phyloP scores from a whole-genome alignment of 2,888 invertebrate genomes.

The Leucophenga montana region DNA sequence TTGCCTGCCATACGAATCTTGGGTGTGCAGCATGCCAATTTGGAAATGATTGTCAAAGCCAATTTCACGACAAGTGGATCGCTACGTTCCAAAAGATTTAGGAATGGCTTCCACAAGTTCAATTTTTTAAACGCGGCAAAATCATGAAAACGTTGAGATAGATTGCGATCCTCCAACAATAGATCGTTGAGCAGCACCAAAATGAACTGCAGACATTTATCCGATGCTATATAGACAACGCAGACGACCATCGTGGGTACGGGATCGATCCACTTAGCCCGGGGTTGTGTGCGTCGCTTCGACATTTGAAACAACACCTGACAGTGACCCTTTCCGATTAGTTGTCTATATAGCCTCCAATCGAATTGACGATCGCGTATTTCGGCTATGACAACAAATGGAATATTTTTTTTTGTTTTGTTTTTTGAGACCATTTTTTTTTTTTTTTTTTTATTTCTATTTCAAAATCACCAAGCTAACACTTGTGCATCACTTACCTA shows the following conservation, averaged over 20 bases:
- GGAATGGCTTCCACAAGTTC: constrained; percentile 93
- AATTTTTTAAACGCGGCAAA: constrained; percentile 85
- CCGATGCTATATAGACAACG: constrained; percentile 95
- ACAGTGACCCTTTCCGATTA: constrained; percentile 96
- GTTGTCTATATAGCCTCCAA: constrained; percentile 97
- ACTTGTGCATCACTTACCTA: too few species aligned
- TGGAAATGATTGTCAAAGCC: constrained; percentile 96
- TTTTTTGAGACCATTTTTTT: too few species aligned
- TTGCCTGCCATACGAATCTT: too few species aligned
- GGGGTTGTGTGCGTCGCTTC: constrained; percentile 68
- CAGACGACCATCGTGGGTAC: constrained; percentile 88
- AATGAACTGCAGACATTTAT: constrained; percentile 96
- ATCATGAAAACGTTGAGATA: constrained; percentile 95
- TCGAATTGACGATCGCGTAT: constrained; percentile 91
- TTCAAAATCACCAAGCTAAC: too few species aligned
- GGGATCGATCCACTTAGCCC: constrained; percentile 75
- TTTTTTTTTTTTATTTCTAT: too few species aligned
- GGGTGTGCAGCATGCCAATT: constrained; percentile 95
- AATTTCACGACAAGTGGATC: constrained; percentile 98
- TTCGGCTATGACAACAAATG: constrained; percentile 76
- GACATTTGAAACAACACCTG: constrained; percentile 93
- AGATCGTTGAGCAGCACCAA: constrained; percentile 97
- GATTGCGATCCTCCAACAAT: constrained; percentile 91
- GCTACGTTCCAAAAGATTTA: constrained; percentile 92
- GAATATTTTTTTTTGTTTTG: too few species aligned